phyloP scores from a whole-genome alignment of 1,140 invertebrate genomes.

The Caenorhabditis brenneri region DNA sequence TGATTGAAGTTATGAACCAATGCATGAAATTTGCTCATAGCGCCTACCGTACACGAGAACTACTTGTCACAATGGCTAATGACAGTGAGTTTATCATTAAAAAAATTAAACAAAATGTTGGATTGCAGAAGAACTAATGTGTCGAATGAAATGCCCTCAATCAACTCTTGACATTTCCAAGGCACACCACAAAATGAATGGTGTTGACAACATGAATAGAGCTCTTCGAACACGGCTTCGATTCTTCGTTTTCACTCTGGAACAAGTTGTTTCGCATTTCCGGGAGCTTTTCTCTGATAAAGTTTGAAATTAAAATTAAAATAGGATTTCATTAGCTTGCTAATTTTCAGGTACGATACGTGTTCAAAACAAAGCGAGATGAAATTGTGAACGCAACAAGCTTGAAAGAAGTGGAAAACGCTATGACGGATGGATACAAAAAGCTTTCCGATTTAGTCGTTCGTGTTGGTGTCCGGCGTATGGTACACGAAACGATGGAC shows the following conservation, averaged over 20 bases:
- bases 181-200: not conserved
- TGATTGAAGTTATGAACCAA: slow-evolving; percentile 11
- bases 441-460: slow-evolving; percentile 4
- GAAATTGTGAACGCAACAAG: not conserved
- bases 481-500: slow-evolving; percentile 26
- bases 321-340: no score
- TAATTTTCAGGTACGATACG: not conserved
- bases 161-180: not conserved
- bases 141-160: slow-evolving; percentile 6
- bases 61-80: slow-evolving; percentile 13
- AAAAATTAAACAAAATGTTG: not conserved
- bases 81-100: slow-evolving; percentile 3
- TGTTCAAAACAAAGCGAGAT: not conserved
- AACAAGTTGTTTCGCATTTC: slow-evolving; percentile 19
- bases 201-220: not conserved
- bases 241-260: slow-evolving; percentile 10
- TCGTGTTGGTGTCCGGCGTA: not conserved
- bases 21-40: slow-evolving; percentile 35
- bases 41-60: not conserved
- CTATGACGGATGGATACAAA: not conserved
- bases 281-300: slow-evolving; percentile 18
- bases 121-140: slow-evolving; percentile 7
- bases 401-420: not conserved
- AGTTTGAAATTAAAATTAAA: not conserved
- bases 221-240: slow-evolving; percentile 3